A percentile compares a stretch with the other conserved stretches of the same genome.
phyloP scores from a whole-genome alignment of 2,113 vertebrate species.

The Brevimyrus niger region DNA sequence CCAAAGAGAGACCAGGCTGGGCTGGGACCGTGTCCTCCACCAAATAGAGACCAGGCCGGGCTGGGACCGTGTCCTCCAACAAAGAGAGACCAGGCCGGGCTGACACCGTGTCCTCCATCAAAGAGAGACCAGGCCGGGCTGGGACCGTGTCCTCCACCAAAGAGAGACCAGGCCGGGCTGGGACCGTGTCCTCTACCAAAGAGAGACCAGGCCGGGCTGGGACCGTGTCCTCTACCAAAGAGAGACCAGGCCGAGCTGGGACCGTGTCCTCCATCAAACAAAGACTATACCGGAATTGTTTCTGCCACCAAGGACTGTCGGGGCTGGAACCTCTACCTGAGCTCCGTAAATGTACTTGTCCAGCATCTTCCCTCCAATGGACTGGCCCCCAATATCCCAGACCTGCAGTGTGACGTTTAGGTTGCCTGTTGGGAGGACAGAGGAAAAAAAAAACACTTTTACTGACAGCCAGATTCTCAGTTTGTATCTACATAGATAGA shows the following conservation, averaged over 20 bases:
- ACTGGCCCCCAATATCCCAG: slow-evolving; percentile 98
- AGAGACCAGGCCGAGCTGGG: neutral
- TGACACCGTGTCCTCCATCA: neutral
- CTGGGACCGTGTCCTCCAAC: no score
- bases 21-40: no score
- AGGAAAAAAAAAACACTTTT: neutral
- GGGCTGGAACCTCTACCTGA: slow-evolving; percentile 56
- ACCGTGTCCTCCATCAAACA: neutral
- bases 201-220: neutral
- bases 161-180: no score
- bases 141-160: neutral
- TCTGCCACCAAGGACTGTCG: neutral
- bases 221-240: neutral
- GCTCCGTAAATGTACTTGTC: slow-evolving; percentile 98
- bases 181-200: neutral
- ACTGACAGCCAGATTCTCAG: neutral
- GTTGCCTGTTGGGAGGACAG: slow-evolving; percentile 70
- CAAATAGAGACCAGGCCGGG: no score
- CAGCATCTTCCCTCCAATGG: slow-evolving; percentile 95
- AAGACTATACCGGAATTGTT: neutral
- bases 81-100: no score
- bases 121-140: neutral
- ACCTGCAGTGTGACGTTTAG: slow-evolving; percentile 94
- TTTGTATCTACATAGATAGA: neutral
- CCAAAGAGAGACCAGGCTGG: no score